A percentile compares a stretch with the other conserved stretches of the same genome.
Evolutionary conservation across 2,113 vertebrate species (phyloP).

Genomic region (Hassar affinis): DNA sequence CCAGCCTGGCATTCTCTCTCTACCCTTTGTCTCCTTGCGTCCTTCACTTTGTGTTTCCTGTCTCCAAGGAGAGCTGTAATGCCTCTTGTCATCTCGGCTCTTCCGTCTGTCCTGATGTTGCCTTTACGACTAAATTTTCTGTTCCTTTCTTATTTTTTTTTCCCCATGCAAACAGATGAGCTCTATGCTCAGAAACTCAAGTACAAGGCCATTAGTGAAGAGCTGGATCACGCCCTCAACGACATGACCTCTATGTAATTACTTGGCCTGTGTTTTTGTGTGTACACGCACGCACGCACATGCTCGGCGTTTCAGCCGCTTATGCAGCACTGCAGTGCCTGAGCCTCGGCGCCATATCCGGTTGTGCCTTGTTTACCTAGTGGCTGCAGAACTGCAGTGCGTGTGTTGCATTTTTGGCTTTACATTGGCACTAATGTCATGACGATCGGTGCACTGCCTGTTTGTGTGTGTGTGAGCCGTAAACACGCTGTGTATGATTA

Average conservation of each 20-base stretch:
- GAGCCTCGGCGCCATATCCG: background rate
- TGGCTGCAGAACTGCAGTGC: background rate
- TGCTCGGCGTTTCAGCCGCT: background rate
- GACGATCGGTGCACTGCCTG: background rate
- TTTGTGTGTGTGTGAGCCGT: background rate
- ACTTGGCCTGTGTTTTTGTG: slow-evolving; percentile 58
- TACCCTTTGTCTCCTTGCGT: background rate
- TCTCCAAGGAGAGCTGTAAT: background rate
- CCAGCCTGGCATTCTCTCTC: no score
- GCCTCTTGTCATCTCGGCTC: background rate
- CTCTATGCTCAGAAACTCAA: slow-evolving; percentile 98
- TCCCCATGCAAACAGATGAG: slow-evolving; percentile 74
- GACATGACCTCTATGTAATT: slow-evolving; percentile 99
- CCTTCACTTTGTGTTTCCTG: background rate
- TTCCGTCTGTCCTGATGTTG: slow-evolving; percentile 9
- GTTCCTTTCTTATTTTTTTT: slow-evolving; percentile 37
- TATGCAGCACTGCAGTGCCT: background rate
- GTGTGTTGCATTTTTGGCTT: background rate
- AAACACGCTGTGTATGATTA: background rate
- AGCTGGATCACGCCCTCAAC: slow-evolving; percentile 97
- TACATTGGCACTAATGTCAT: background rate
- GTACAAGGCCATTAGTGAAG: slow-evolving; percentile 99
- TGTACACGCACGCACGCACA: slow-evolving; percentile 51
- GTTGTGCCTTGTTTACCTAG: background rate
- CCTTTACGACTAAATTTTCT: slow-evolving; percentile 11